Conservation (phyloP, 2,113 vertebrate genomes). For the Balaenoptera acutorostrata region DNA sequence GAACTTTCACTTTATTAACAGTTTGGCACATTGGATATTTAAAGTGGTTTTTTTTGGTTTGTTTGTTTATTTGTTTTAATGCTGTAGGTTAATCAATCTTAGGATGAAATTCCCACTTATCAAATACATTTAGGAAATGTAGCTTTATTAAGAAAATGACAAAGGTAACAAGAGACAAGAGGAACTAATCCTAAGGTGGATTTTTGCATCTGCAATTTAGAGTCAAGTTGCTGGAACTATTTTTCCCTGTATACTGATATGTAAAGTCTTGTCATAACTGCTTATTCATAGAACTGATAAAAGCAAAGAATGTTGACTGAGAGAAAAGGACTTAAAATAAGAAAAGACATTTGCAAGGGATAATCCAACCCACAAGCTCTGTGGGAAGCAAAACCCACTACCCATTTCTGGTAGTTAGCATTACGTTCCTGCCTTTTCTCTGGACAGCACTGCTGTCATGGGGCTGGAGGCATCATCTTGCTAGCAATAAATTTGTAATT, state of each 20-base stretch:
- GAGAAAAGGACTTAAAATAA: not conserved
- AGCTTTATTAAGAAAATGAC: not conserved
- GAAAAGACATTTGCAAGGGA: not conserved
- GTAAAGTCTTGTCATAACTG: not conserved
- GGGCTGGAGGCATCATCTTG: not conserved
- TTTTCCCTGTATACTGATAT: not conserved
- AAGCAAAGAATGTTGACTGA: not conserved
- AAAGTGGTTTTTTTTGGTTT: not conserved
- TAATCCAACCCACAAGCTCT: not conserved
- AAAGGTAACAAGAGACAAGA: not conserved
- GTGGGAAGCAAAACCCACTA: not conserved
- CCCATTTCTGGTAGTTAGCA: not conserved
- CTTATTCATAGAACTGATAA: not conserved
- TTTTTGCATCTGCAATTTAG: not conserved
- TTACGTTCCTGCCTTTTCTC: not conserved
- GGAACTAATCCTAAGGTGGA: not conserved
- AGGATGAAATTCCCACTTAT: not conserved
- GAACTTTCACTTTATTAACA: not conserved
- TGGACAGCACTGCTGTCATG: too few relatives aligned
- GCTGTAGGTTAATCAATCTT: not conserved
- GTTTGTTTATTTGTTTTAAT: not conserved
- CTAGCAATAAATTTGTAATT: not conserved
- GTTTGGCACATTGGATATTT: not conserved
- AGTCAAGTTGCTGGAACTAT: not conserved
- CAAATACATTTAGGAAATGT: not conserved